Evolutionary conservation across 2,797 vertebrate genomes (phyloP).

Genomic region (Rhinophrynus dorsalis): DNA sequence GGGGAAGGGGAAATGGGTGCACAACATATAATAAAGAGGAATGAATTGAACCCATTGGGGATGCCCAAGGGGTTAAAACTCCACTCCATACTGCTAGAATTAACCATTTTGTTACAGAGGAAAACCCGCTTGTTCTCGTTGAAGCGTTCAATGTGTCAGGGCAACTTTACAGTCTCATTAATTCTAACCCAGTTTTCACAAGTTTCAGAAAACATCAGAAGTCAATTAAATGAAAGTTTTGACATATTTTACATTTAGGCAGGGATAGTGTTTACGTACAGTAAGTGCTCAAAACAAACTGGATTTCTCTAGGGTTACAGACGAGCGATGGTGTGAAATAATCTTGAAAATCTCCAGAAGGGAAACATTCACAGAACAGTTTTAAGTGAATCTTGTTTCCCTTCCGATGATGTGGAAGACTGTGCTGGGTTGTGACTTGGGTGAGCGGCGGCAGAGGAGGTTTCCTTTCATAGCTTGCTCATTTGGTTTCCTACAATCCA

Average conservation of each 20-base stretch:
- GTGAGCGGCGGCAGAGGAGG: conserved; percentile 17
- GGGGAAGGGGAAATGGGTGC: too few species aligned
- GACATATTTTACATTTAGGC: conserved; percentile 49
- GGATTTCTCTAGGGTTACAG: conserved; percentile 44
- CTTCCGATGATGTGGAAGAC: conserved; percentile 30
- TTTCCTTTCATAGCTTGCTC: too few species aligned
- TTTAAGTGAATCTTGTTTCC: conserved; percentile 43
- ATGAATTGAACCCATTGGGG: too few species aligned
- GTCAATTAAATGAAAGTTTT: conserved; percentile 49
- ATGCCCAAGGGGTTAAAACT: too few species aligned
- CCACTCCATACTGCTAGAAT: too few species aligned
- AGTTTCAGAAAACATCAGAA: conserved; percentile 43
- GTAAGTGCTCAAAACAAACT: conserved; percentile 48
- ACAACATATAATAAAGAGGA: too few species aligned
- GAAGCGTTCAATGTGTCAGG: conserved; percentile 33
- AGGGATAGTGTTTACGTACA: conserved; percentile 45
- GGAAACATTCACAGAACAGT: conserved; percentile 40
- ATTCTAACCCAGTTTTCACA: conserved; percentile 49
- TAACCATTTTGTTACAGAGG: not conserved
- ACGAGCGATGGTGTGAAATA: conserved; percentile 40
- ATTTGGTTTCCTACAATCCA: too few species aligned
- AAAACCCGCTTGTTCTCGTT: conserved; percentile 13
- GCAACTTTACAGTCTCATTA: conserved; percentile 34
- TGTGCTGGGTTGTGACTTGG: conserved; percentile 3
- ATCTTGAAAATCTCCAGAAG: conserved; percentile 45